Evolutionary conservation across 2,888 invertebrate species (phyloP).

Genomic region (Acleris laterana): DNA sequence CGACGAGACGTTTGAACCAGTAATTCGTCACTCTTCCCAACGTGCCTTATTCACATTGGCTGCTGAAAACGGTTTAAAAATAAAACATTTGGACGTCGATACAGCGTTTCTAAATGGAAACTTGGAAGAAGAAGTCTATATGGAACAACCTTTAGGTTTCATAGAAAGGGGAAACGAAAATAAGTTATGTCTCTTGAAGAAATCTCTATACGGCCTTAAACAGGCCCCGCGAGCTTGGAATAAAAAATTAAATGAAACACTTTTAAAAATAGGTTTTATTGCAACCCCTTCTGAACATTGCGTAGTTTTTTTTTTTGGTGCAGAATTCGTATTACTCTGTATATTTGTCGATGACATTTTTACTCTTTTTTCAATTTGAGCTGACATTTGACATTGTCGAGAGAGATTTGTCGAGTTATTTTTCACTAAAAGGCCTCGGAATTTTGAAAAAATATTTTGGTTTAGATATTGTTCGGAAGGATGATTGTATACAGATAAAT

Average conservation of each 20-base stretch:
- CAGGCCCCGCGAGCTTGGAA: constrained; percentile 4
- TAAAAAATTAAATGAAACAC: not conserved
- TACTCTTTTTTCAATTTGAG: not conserved
- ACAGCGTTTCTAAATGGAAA: not conserved
- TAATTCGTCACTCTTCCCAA: too few relatives aligned
- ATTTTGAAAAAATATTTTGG: too few relatives aligned
- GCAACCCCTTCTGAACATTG: not conserved
- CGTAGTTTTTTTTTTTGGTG: not conserved
- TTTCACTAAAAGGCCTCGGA: too few relatives aligned
- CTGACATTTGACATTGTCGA: too few relatives aligned
- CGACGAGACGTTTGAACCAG: too few relatives aligned
- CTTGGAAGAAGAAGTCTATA: not conserved
- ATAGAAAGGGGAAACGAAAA: not conserved
- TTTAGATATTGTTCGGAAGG: too few relatives aligned
- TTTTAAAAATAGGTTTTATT: not conserved
- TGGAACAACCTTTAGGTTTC: not conserved
- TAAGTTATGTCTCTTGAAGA: not conserved
- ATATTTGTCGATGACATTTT: constrained; percentile 1
- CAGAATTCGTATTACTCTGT: not conserved
- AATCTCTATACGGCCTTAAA: constrained; percentile 2
- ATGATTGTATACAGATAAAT: too few relatives aligned
- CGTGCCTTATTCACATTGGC: too few relatives aligned
- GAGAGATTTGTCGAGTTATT: too few relatives aligned
- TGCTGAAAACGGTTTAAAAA: not conserved
- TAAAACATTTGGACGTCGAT: not conserved